A percentile compares a stretch with the other conserved stretches of the same genome.
These are phyloP conservation scores for Daubentonia madagascariensis DNA, from an alignment of 2,113 vertebrate genomes.

Conservation along the genomic window DNA sequence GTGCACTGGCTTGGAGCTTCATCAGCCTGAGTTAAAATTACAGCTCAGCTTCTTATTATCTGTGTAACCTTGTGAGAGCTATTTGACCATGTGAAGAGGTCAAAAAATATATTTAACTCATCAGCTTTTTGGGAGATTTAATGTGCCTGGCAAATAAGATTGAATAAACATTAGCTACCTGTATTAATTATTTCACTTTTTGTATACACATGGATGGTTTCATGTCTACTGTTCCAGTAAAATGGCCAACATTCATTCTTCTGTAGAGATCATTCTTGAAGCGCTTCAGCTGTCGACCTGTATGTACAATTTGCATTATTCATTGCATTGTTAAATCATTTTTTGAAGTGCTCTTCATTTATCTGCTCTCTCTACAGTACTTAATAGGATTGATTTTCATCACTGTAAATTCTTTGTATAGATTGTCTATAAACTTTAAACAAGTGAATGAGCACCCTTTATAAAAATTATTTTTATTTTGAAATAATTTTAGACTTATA, in stretches of 20 bases:
- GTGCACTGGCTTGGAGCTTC: neutral
- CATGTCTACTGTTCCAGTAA: neutral
- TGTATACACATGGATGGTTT: neutral
- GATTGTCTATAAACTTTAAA: neutral
- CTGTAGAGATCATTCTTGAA: neutral
- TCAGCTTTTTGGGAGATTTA: constrained; percentile 13
- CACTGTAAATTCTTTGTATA: neutral
- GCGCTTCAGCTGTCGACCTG: neutral
- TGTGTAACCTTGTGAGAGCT: neutral
- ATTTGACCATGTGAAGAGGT: neutral
- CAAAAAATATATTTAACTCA: constrained; percentile 13
- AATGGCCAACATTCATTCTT: neutral
- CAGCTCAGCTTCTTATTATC: neutral
- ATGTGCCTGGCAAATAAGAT: constrained; percentile 22
- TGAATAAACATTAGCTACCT: neutral
- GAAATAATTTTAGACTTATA: neutral
- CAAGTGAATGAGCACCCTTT: neutral
- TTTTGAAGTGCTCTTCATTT: neutral
- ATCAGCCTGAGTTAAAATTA: neutral
- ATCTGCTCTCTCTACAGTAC: neutral
- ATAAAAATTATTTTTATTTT: neutral
- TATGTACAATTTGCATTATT: neutral
- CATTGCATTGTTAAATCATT: neutral
- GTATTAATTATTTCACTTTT: constrained; percentile 40
- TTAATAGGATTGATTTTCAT: constrained; percentile 38